phyloP scores from a whole-genome alignment of 2,113 vertebrate species.

The Tretioscincus oriximinensis region DNA sequence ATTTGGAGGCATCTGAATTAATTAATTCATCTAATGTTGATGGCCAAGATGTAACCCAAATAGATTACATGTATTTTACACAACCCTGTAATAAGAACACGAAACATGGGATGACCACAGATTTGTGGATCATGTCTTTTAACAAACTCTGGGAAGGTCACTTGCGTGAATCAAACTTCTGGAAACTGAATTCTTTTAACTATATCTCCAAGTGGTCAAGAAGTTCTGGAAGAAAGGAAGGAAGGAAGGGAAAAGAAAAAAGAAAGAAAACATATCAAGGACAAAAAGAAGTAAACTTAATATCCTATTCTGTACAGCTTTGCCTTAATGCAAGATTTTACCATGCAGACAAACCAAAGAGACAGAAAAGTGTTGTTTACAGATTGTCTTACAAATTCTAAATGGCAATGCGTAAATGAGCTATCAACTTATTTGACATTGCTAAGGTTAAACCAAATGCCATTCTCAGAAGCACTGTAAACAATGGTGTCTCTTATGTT shows the following conservation, averaged over 20 bases:
- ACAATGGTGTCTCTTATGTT: constrained; percentile 7
- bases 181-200: neutral
- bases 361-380: constrained; percentile 52
- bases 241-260: constrained; percentile 1
- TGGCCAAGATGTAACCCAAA: too few species aligned
- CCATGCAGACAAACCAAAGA: constrained; percentile 17
- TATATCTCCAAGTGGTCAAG: neutral
- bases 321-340: constrained; percentile 33
- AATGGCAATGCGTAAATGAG: constrained; percentile 62
- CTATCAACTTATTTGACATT: constrained; percentile 55
- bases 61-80: too few species aligned
- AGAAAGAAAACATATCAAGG: neutral
- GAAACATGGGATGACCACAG: too few species aligned
- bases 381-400: constrained; percentile 67
- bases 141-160: neutral
- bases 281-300: constrained; percentile 2
- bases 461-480: constrained; percentile 23
- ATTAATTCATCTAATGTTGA: too few species aligned
- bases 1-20: too few species aligned
- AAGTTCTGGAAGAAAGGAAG: too few species aligned
- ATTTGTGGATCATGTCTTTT: neutral
- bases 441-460: constrained; percentile 49
- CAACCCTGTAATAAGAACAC: too few species aligned
- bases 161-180: too few species aligned
- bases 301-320: neutral